Conservation (phyloP, 2,888 invertebrate species). For the Physocephala rufipes region DNA sequence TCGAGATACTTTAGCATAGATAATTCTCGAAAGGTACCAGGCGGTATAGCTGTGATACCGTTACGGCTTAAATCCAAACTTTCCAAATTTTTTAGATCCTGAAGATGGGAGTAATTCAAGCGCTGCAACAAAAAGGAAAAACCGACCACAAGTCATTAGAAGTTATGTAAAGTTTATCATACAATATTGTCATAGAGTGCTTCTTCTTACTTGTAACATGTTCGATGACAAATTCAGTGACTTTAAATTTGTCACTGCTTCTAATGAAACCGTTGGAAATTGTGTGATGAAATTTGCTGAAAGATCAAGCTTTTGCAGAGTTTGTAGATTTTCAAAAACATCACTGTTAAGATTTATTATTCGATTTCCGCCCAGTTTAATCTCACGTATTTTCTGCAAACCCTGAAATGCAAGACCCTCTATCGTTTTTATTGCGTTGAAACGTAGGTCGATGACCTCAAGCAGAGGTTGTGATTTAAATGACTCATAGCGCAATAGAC, state of each 20-base stretch:
- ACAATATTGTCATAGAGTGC: background rate
- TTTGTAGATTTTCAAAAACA: conserved; percentile 78
- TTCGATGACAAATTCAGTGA: conserved; percentile 85
- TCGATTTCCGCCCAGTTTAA: conserved; percentile 81
- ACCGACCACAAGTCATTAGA: conserved; percentile 43
- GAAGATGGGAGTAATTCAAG: conserved; percentile 78
- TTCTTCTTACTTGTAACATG: conserved; percentile 77
- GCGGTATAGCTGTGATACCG: conserved; percentile 81
- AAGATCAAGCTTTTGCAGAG: conserved; percentile 81
- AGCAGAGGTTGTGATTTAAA: conserved; percentile 77
- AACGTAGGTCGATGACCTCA: conserved; percentile 80
- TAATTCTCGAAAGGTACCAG: conserved; percentile 83
- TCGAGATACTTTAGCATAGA: conserved; percentile 78
- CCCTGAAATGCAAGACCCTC: conserved; percentile 80
- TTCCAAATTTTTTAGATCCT: conserved; percentile 74
- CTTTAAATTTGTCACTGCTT: conserved; percentile 75
- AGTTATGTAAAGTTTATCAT: conserved; percentile 8
- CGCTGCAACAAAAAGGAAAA: conserved; percentile 69
- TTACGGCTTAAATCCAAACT: conserved; percentile 85
- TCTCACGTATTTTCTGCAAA: conserved; percentile 72
- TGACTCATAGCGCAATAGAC: conserved; percentile 73
- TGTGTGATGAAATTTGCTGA: conserved; percentile 86
- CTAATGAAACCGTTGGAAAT: conserved; percentile 81
- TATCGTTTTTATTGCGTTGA: conserved; percentile 78
- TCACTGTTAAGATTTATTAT: conserved; percentile 84